Evolutionary conservation across 2,797 vertebrate species (phyloP).

Genomic region (Phalloptychus januarius): DNA sequence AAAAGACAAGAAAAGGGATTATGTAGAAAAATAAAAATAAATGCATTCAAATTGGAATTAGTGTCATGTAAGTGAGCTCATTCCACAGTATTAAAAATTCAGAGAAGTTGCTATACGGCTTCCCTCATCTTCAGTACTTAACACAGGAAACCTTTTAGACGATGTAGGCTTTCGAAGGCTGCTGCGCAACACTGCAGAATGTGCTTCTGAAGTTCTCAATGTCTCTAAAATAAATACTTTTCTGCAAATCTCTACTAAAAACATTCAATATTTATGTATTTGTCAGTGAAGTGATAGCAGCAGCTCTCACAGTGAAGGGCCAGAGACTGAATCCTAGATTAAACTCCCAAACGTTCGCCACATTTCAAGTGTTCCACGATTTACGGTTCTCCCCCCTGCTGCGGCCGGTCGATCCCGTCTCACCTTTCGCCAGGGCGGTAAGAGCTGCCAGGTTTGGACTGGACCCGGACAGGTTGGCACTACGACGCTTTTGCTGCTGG

Average conservation of each 20-base stretch:
- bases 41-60: background rate
- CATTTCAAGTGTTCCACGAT: conserved; percentile 74
- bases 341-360: background rate
- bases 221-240: background rate
- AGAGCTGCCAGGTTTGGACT: conserved; percentile 81
- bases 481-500: conserved; percentile 63
- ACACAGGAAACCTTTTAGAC: background rate
- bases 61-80: background rate
- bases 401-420: conserved; percentile 32
- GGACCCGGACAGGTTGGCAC: conserved; percentile 77
- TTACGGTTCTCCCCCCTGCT: conserved; percentile 70
- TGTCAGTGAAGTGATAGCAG: background rate
- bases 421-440: conserved; percentile 79
- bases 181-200: background rate
- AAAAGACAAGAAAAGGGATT: background rate
- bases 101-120: background rate
- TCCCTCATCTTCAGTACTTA: background rate
- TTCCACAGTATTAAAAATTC: background rate
- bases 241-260: background rate
- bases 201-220: background rate
- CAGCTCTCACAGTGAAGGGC: background rate
- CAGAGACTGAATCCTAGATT: background rate
- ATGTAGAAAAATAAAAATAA: background rate
- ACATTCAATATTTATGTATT: background rate
- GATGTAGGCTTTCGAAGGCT: background rate